Evolutionary conservation across 1,140 invertebrate species (phyloP).

Genomic region (Cecropterus lyciades): DNA sequence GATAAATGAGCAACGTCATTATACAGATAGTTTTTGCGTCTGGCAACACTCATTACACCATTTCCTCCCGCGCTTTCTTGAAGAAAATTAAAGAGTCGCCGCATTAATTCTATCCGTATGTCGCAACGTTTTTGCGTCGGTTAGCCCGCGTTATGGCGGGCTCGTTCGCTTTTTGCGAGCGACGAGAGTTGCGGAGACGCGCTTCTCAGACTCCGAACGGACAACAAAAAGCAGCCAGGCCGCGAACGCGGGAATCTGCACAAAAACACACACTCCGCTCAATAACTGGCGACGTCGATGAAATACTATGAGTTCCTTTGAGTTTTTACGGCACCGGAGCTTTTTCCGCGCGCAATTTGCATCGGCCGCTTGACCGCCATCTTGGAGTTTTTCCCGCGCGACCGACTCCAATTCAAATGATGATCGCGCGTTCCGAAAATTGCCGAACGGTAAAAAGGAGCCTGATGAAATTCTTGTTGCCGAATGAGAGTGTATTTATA

Average conservation of each 20-base stretch:
- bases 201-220: constrained; percentile 66
- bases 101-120: constrained; percentile 80
- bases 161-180: constrained; percentile 60
- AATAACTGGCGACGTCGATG: constrained; percentile 74
- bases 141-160: constrained; percentile 69
- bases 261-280: constrained; percentile 70
- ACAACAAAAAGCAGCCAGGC: constrained; percentile 62
- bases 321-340: constrained; percentile 60
- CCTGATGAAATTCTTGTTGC: constrained; percentile 26
- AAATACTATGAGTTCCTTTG: constrained; percentile 79
- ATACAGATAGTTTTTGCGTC: constrained; percentile 74
- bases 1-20: constrained; percentile 71
- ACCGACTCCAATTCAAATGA: constrained; percentile 31
- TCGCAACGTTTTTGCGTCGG: constrained; percentile 70
- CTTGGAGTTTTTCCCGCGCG: constrained; percentile 33
- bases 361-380: constrained; percentile 31
- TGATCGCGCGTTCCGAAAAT: constrained; percentile 34
- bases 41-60: constrained; percentile 75
- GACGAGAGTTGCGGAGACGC: constrained; percentile 48
- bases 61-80: constrained; percentile 80
- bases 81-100: constrained; percentile 81
- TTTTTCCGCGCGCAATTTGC: constrained; percentile 61
- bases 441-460: constrained; percentile 22
- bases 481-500: constrained; percentile 29
- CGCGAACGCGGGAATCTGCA: constrained; percentile 62